Evolutionary conservation across 2,113 vertebrate genomes (phyloP).

Genomic region (Misgurnus anguillicaudatus): DNA sequence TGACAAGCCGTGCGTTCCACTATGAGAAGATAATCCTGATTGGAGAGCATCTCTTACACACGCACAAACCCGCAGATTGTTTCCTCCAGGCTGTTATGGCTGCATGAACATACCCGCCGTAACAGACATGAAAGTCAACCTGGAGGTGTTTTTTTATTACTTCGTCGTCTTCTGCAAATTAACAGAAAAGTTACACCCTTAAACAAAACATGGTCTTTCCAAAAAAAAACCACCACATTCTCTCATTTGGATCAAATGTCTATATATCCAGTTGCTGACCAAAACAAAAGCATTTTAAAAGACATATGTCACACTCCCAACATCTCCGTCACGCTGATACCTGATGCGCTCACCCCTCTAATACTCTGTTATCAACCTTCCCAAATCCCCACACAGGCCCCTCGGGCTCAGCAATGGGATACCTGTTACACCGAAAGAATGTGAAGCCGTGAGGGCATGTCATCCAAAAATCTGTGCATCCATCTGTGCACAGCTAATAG

Average conservation of each 20-base stretch:
- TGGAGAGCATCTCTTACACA: conserved; percentile 54
- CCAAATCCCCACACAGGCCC: conserved; percentile 39
- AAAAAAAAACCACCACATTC: conserved; percentile 49
- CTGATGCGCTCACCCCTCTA: conserved; percentile 36
- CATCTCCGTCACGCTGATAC: conserved; percentile 40
- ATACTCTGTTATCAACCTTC: conserved; percentile 39
- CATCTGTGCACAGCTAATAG: conserved; percentile 55
- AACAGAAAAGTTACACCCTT: conserved; percentile 73
- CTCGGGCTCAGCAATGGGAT: conserved; percentile 43
- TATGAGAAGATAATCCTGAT: conserved; percentile 65
- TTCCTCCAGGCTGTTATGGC: conserved; percentile 71
- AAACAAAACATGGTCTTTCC: conserved; percentile 69
- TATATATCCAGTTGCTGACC: not conserved
- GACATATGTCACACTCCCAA: conserved; percentile 21
- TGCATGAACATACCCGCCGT: conserved; percentile 69
- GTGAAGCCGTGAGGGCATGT: conserved; percentile 49
- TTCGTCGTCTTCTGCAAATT: conserved; percentile 68
- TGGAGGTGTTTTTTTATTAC: conserved; percentile 63
- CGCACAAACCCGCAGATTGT: conserved; percentile 49
- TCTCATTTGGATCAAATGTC: not conserved
- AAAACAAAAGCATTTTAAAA: conserved; percentile 1
- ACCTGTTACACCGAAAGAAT: conserved; percentile 57
- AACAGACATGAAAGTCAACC: conserved; percentile 74
- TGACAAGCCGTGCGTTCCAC: conserved; percentile 67
- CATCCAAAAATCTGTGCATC: conserved; percentile 44